Evolutionary conservation across 2,113 vertebrate species (phyloP), one percentile per base, ranked within the genome.

Genomic region (Pipa parva): DNA sequence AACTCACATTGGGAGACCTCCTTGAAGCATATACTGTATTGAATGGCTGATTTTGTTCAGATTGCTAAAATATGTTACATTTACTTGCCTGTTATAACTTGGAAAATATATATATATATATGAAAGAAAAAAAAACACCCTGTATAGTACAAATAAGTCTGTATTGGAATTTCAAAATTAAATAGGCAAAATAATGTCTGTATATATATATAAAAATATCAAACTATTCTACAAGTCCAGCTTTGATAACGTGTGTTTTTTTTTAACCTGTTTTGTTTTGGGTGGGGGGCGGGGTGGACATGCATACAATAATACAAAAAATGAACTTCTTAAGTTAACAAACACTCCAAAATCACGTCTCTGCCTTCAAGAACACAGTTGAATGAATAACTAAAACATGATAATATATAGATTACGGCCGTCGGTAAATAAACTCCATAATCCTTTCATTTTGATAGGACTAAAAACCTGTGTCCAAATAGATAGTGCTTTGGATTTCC

Each of bases 21-120:
- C 50, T 58, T 70, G 57, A 70, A 70, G 48, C 58, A 70, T 70
- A 70, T 61, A 70, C 48, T 70, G 66, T 70, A 70, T 37, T 70
- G 66, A 70, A 70, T 70, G 66, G 66, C 66, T 70, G 57, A 70
- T 70, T 70, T 70, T 70, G 66, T 70, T 70, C 50, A 61, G 50
- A 70, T 61, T 61, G 66, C 66, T 70, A 61, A 52, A 70, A 42
- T 55, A 61, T 61, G 33, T 60, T 70, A 61, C 59, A 49, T 58
- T 67, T 58, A 67, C 66, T 58, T 70, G 66, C 66, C 66, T 70
- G 66, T 70, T 60, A 68, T 67, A 59, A 59, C 50, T 45, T 36
- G 20, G 59, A 59, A 55, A 37, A 68, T 7, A 36, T 36, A 36
- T 36, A 36, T 36, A 42, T 69, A 70, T 70, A 69, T 69, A 70